Conservation (phyloP, 2,888 invertebrate genomes). For the Saturnia pavonia region DNA sequence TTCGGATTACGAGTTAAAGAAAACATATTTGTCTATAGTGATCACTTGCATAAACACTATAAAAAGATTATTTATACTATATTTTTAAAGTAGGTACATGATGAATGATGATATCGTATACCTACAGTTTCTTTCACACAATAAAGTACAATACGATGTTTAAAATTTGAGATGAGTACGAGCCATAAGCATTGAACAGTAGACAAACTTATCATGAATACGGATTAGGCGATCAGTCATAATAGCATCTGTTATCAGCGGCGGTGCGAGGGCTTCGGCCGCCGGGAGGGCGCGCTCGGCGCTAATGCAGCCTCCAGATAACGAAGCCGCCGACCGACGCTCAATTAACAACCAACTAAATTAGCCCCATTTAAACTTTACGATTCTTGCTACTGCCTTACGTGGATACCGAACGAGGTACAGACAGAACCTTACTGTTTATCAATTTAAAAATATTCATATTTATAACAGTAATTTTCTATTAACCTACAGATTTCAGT, state of each 20-base stretch:
- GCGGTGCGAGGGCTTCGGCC: constrained; percentile 43
- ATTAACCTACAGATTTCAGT: neutral
- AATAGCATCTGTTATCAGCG: constrained; percentile 54
- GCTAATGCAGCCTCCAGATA: constrained; percentile 76
- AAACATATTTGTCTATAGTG: neutral
- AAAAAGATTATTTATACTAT: constrained; percentile 4
- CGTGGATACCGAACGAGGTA: constrained; percentile 56
- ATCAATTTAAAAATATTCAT: neutral
- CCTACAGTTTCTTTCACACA: constrained; percentile 1
- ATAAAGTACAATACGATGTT: constrained; percentile 3
- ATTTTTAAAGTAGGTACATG: too few relatives aligned
- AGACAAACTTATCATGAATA: constrained; percentile 5
- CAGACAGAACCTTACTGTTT: constrained; percentile 41
- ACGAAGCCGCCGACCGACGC: constrained; percentile 60
- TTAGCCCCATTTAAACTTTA: constrained; percentile 81
- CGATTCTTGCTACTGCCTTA: constrained; percentile 79
- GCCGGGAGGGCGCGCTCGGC: constrained; percentile 55
- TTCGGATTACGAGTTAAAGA: neutral
- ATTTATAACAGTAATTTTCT: neutral
- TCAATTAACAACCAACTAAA: constrained; percentile 81
- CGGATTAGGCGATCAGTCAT: constrained; percentile 56
- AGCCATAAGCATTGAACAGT: neutral
- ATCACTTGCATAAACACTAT: neutral
- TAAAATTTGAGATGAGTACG: constrained; percentile 7
- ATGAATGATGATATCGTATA: neutral